Conservation (phyloP, 2,797 vertebrate genomes). For the Muscicapa comitata region DNA sequence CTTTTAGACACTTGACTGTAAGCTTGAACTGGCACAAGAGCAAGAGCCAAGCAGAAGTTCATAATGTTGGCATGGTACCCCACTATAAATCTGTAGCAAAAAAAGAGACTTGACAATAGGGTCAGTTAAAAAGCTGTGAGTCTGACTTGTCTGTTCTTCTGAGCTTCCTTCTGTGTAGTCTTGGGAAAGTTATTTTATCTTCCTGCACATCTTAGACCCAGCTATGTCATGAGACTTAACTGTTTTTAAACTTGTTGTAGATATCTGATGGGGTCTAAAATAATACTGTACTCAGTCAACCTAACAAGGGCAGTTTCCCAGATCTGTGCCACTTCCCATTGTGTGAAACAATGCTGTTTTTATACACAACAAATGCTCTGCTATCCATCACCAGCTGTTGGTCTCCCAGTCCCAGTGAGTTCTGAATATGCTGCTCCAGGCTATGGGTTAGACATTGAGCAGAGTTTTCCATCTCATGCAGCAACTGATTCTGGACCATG, state of each 20-base stretch:
- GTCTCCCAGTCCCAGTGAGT: background rate
- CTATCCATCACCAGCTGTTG: background rate
- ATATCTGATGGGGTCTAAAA: background rate
- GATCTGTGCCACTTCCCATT: background rate
- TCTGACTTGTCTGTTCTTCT: background rate
- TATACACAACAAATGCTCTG: background rate
- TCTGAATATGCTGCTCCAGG: background rate
- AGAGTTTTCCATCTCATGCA: background rate
- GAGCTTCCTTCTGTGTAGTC: background rate
- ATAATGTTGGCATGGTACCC: background rate
- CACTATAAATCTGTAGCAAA: background rate
- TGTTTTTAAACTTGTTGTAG: background rate
- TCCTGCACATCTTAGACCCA: background rate
- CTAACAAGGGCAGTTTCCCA: background rate
- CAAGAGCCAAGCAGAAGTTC: background rate
- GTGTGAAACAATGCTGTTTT: background rate
- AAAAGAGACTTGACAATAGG: background rate
- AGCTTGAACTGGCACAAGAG: background rate
- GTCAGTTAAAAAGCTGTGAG: background rate
- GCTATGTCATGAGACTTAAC: background rate
- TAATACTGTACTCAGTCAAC: background rate
- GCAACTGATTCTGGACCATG: background rate
- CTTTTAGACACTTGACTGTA: background rate
- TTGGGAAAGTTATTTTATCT: slow-evolving; percentile 37
- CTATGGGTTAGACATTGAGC: background rate